These are phyloP conservation scores for Pituophis catenifer DNA, from an alignment of 2,113 vertebrate genomes.

Conservation along the genomic window DNA sequence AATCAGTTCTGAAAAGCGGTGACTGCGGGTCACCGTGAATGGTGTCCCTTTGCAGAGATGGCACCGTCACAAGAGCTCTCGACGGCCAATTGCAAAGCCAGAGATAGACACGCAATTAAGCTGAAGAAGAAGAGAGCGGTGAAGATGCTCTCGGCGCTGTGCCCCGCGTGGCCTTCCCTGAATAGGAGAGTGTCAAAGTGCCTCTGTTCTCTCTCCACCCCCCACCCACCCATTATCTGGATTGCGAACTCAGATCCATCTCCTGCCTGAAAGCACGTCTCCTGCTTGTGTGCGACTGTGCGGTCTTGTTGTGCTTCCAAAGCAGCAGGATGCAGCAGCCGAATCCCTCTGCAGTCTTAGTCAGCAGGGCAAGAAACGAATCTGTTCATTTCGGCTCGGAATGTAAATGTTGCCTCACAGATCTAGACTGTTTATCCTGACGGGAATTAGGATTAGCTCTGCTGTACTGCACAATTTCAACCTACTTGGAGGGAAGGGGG, in stretches of 20 bases:
- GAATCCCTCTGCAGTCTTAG: slow-evolving; percentile 9
- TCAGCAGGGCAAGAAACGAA: slow-evolving; percentile 6
- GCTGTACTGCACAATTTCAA: not conserved
- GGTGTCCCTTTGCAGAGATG: not conserved
- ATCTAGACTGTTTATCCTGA: slow-evolving; percentile 11
- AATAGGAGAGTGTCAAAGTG: not conserved
- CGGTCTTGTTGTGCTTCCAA: not conserved
- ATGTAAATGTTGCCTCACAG: slow-evolving; percentile 11
- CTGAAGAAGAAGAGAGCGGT: not conserved
- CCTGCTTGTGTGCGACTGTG: slow-evolving; percentile 5
- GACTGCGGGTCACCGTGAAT: not conserved
- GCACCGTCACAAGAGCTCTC: not conserved
- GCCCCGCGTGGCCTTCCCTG: not conserved
- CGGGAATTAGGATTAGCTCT: not conserved
- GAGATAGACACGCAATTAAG: not conserved
- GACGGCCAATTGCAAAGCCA: not conserved
- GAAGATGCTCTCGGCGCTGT: not conserved
- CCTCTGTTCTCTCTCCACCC: not conserved
- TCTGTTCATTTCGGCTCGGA: slow-evolving; percentile 4
- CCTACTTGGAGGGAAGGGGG: not conserved
- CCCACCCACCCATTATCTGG: not conserved
- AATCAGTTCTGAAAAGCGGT: not conserved
- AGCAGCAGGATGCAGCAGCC: not conserved
- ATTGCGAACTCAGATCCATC: not conserved
- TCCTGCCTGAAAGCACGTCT: not conserved